Evolutionary conservation across 2,113 vertebrate genomes (phyloP), one percentile per base, ranked within the genome.

Genomic region (Baryphthengus martii): DNA sequence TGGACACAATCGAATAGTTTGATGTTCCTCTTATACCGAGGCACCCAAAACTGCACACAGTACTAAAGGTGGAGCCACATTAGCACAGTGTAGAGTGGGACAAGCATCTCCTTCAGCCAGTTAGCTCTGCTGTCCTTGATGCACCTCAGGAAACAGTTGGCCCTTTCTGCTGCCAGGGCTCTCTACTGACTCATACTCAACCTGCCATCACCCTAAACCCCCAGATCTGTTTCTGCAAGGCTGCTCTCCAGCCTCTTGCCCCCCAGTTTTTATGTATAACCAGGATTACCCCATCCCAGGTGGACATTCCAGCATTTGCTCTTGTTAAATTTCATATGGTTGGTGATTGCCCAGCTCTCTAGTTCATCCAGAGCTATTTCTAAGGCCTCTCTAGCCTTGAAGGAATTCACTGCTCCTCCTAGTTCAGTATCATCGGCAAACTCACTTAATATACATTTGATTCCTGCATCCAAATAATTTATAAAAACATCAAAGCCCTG

Each of bases 71-170:
- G 29, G 16, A 13, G 10, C 49, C 2, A 3, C 29, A 47, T 16
- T 14, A 23, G n/a, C 14, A 15, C 17, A 13, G 20, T 29, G 24
- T 13, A 29, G 29, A 31, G 24, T 21, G 16, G 35, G 35, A 80
- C 35, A 31, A 26, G 14, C 40, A 9, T 17, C 13, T 35, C 17
- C 19, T 31, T 56, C 0, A 1, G n/a, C 10, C 1, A 2, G 40
- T n/a, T 49, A 13, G 29, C 5, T 0, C 8, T 25, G 42, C 49
- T 49, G 25, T 31, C 35, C 76, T 73, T 26, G 58, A 56, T 42
- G 25, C 16, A 39, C 15, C 7, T 28, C 74, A n/a, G 40, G 29
- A 47, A 18, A 11, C 0, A 1, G 33, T 3, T 71, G 47, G n/a
- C 28, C 10, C 42, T 68, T 55, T 50, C 37, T 55, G 28, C 66